A percentile compares a stretch with the other conserved stretches of the same genome.
Evolutionary conservation across 2,113 vertebrate genomes (phyloP).

Genomic region (Anguilla rostrata): DNA sequence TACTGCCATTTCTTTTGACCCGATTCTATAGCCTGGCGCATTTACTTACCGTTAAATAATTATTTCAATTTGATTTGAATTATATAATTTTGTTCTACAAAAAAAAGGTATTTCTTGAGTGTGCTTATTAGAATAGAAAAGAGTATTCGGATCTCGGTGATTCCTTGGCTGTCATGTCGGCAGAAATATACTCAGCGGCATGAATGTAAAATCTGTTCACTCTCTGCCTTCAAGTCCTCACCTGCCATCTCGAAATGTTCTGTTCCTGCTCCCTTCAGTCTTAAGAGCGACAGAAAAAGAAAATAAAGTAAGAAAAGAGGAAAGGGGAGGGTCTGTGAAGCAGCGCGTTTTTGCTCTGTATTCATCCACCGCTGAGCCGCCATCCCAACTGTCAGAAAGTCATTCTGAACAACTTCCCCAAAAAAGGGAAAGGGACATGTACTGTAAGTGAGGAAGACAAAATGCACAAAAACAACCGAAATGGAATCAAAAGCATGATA

Average conservation of each 20-base stretch:
- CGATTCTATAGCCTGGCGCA: slow-evolving; percentile 31
- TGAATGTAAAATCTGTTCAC: neutral
- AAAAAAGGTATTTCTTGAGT: slow-evolving; percentile 26
- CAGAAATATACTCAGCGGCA: slow-evolving; percentile 12
- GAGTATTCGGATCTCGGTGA: slow-evolving; percentile 23
- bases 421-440: no score
- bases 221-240: neutral
- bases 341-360: no score
- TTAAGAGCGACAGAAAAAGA: no score
- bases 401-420: no score
- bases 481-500: no score
- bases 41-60: slow-evolving; percentile 33
- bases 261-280: neutral
- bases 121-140: slow-evolving; percentile 15
- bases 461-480: no score
- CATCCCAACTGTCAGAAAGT: no score
- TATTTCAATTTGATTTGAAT: slow-evolving; percentile 28
- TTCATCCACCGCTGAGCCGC: no score
- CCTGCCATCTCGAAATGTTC: neutral
- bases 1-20: slow-evolving; percentile 28
- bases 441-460: no score
- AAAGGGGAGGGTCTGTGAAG: no score
- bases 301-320: no score
- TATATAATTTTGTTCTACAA: slow-evolving; percentile 22
- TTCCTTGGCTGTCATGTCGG: slow-evolving; percentile 18